Evolutionary conservation across 2,113 vertebrate species (phyloP), one percentile per base, ranked within the genome.

Genomic region (Melanostigma gelatinosum): DNA sequence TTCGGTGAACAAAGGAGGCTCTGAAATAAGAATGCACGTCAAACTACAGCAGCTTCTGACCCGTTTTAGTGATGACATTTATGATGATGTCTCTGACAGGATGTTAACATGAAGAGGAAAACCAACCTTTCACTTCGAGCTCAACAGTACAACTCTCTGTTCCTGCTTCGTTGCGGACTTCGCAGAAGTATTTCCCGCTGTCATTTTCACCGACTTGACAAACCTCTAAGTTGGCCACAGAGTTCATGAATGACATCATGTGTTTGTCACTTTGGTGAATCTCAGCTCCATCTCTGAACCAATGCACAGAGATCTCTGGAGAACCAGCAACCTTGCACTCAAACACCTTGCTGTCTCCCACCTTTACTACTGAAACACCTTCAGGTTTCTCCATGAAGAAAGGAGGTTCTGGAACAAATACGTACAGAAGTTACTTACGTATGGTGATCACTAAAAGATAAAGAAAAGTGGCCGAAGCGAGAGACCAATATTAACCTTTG

Each of bases 61-160:
- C 20, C 48, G 3, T 11, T 11, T 50, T 11, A 8, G 3, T 38
- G 20, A 62, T 15, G 24, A 3, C 1, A 48, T 0, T 15, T 42
- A 12, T 8, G 4, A 32, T 10, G 2, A 55, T 4, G 57, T 12
- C 32, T 36, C 8, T 68, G 13, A 42, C 15, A 5, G 4, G 20
- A 20, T 74, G 32, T 16, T 24, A 63, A 65, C 22, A 11, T 24
- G 42, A 3, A 10, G 27, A 10, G 27, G 29, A 40, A 61, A 54
- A 89, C 97, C 6, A 94, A 98, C 97, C 97, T 98, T 97, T 98
- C 22, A 97, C 97, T 95, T 94, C 95, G 34, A 99, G 87, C 57
- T 97, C 96, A 81, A 96, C 24, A 62, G 94, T 95, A 94, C 96
- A 97, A 82, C 95, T 97, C n/a, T 97, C 95, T 0, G 95, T 95